phyloP scores from a whole-genome alignment of 2,888 invertebrate genomes.

The Cataglyphis cursor region DNA sequence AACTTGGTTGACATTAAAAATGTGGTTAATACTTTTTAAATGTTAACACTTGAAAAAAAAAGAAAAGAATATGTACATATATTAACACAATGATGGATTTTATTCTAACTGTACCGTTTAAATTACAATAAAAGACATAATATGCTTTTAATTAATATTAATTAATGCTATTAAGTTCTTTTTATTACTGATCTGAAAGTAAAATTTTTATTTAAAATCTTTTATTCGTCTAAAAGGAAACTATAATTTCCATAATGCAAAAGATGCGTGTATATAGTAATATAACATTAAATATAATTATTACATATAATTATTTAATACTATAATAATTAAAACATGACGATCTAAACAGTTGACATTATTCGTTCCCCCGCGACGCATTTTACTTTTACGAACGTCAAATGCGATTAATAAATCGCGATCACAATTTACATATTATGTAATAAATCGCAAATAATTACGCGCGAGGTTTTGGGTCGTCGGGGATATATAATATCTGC shows the following conservation, averaged over 20 bases:
- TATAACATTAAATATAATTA: background rate
- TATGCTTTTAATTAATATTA: background rate
- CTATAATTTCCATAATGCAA: background rate
- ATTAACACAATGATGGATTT: background rate
- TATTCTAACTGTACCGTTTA: background rate
- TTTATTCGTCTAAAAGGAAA: background rate
- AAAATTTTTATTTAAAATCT: background rate
- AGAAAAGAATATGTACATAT: background rate
- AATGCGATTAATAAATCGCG: conserved; percentile 38
- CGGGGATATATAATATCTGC: conserved; percentile 32
- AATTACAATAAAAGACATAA: background rate
- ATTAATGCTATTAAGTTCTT: background rate
- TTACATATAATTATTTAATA: background rate
- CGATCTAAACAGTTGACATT: conserved; percentile 8
- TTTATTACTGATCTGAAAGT: background rate
- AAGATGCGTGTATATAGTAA: background rate
- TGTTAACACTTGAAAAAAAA: background rate
- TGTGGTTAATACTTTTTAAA: background rate
- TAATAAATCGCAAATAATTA: conserved; percentile 42
- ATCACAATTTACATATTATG: conserved; percentile 25
- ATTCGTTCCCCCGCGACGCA: conserved; percentile 15
- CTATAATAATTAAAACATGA: background rate
- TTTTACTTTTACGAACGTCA: conserved; percentile 29
- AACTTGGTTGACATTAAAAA: background rate
- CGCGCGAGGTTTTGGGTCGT: background rate